Evolutionary conservation across 2,888 invertebrate species (phyloP).

Genomic region (Drosophila suboccidentalis): DNA sequence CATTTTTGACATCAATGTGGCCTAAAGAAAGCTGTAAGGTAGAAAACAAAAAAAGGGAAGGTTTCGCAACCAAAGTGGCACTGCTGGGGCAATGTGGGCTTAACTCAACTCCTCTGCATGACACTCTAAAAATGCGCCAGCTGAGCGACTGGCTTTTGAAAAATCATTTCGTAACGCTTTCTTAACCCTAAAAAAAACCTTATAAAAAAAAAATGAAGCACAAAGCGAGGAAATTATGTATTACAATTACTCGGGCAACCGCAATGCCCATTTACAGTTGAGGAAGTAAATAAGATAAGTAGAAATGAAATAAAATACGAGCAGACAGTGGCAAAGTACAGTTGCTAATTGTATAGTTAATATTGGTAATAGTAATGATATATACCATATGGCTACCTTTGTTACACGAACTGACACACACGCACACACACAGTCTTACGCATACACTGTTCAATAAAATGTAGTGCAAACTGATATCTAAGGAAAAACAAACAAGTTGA

Average conservation of each 20-base stretch:
- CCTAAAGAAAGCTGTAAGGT: constrained; percentile 47
- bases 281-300: constrained; percentile 43
- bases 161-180: constrained; percentile 76
- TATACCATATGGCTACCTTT: constrained; percentile 29
- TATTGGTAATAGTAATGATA: constrained; percentile 40
- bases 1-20: constrained; percentile 58
- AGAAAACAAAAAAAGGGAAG: constrained; percentile 13
- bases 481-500: no score
- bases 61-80: constrained; percentile 20
- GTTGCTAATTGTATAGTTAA: constrained; percentile 52
- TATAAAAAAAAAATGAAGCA: constrained; percentile 27
- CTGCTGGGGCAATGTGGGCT: constrained; percentile 31
- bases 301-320: constrained; percentile 41
- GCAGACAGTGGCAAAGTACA: constrained; percentile 45
- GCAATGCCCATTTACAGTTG: constrained; percentile 26
- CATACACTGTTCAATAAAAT: constrained; percentile 10
- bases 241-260: constrained; percentile 25
- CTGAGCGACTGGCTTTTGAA: constrained; percentile 35
- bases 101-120: constrained; percentile 29
- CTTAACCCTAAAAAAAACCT: constrained; percentile 60
- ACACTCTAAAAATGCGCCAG: constrained; percentile 36
- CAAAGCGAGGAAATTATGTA: constrained; percentile 43
- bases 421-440: not conserved
- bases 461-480: not conserved
- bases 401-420: constrained; percentile 10